Evolutionary conservation across 2,797 vertebrate species (phyloP).

Genomic region (Myotis planiceps): DNA sequence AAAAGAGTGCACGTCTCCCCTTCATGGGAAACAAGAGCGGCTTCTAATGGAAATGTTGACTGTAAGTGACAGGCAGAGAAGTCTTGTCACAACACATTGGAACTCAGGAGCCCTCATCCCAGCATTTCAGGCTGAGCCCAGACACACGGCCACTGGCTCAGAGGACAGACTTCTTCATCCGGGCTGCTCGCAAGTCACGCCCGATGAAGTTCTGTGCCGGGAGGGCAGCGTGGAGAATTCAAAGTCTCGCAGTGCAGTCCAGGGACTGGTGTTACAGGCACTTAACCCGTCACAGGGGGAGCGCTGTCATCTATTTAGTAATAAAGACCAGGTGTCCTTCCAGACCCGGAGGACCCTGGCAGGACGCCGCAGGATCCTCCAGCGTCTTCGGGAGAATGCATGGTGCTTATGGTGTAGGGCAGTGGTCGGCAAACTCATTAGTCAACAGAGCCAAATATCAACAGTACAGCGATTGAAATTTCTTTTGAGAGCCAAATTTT

Average conservation of each 20-base stretch:
- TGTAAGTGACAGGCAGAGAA: too few species aligned
- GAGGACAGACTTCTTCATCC: background rate
- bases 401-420: fast-evolving
- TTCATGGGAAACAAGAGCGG: fast-evolving
- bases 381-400: background rate
- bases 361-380: background rate
- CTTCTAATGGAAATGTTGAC: too few species aligned
- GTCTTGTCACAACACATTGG: background rate
- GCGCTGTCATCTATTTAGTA: background rate
- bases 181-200: background rate
- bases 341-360: background rate
- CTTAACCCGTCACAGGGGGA: background rate
- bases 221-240: background rate
- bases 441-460: too few species aligned
- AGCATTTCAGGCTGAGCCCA: background rate
- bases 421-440: too few species aligned
- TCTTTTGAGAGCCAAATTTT: too few species aligned
- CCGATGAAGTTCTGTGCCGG: fast-evolving
- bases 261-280: background rate
- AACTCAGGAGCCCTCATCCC: background rate
- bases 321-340: background rate
- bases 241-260: background rate
- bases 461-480: too few species aligned
- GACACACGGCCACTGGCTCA: background rate
- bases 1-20: background rate